Evolutionary conservation across 2,113 vertebrate genomes (phyloP), one percentile per base, ranked within the genome.

Genomic region (Cricetomys ansorgei): DNA sequence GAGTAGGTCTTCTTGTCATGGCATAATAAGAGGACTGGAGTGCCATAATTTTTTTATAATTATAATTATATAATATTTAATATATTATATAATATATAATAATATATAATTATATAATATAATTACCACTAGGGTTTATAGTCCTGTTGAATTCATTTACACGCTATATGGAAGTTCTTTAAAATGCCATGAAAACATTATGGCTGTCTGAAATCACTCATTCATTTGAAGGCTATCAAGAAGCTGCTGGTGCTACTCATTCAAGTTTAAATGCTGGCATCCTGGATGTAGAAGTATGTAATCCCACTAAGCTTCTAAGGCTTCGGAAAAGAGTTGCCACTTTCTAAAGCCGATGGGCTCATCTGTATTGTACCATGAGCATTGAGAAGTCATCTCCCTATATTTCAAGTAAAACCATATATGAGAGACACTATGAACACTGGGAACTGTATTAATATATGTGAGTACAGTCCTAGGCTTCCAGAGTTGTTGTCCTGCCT

Each of bases 211-310:
- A 95, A 96, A 91, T 95, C 86, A 75, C 57, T 84, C 27, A 94
- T 67, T 70, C 79, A 93, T 94, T 80, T 93, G 86, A 94, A 34
- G 40, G 31, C 53, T 95, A 84, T 79, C 97, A 93, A 87, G 62
- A 0, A 23, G 25, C 62, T 84, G 53, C 67, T 94, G 84, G 40
- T 65, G 69, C 50, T 80, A 37, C 80, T 83, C 34, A 84, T 77
- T 64, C 96, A 96, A 94, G 96, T 96, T 89, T 96, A 94, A 96
- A 97, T 93, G 91, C n/a, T 94, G 86, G 2, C 65, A 45, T 85
- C 91, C 48, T 55, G 73, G 40, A 85, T 67, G 29, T 10, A 57
- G 21, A 94, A 84, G 43, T 73, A 6, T 92, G 34, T 37, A 48
- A 83, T 94, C 70, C 57, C 81, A 67, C 57, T 79, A 91, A 79